phyloP scores from a whole-genome alignment of 2,888 invertebrate genomes.

The Cylloceria caligata region DNA sequence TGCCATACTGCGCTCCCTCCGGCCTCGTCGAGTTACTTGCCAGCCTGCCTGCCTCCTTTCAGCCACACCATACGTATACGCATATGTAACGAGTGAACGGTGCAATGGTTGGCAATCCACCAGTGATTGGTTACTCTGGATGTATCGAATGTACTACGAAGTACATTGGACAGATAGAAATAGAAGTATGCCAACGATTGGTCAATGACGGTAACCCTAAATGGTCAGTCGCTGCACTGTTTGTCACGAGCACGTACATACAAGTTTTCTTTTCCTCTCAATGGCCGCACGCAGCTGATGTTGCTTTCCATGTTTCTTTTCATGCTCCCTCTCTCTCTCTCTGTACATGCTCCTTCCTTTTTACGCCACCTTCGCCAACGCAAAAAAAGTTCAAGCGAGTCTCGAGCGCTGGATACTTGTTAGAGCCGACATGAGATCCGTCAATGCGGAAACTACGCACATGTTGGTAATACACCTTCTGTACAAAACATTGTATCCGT shows the following conservation, averaged over 20 bases:
- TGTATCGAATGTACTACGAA: too few species aligned
- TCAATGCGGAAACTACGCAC: conserved; percentile 46
- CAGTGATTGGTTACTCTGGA: neutral
- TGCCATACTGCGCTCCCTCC: conserved; percentile 78
- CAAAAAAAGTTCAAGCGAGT: conserved; percentile 15
- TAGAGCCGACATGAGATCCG: conserved; percentile 30
- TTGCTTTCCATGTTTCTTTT: neutral
- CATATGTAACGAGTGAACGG: neutral
- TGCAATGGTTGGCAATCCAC: conserved; percentile 27
- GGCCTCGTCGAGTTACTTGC: conserved; percentile 61
- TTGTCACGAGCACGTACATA: neutral
- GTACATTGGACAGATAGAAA: too few species aligned
- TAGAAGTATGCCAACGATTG: neutral
- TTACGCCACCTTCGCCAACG: conserved; percentile 13
- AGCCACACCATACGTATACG: conserved; percentile 11
- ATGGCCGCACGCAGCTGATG: conserved; percentile 31
- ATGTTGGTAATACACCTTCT: neutral
- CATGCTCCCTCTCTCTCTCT: neutral
- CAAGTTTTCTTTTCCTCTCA: conserved; percentile 5
- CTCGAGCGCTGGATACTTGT: conserved; percentile 30
- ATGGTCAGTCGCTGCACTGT: conserved; percentile 7
- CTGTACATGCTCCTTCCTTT: conserved; percentile 13
- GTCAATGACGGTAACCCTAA: neutral
- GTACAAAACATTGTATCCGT: conserved; percentile 17
- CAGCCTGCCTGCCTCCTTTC: conserved; percentile 11